Percentiles rank a stretch among this genome's conserved stretches.
phyloP scores from a whole-genome alignment of 2,113 vertebrate species.

The Pipra filicauda region DNA sequence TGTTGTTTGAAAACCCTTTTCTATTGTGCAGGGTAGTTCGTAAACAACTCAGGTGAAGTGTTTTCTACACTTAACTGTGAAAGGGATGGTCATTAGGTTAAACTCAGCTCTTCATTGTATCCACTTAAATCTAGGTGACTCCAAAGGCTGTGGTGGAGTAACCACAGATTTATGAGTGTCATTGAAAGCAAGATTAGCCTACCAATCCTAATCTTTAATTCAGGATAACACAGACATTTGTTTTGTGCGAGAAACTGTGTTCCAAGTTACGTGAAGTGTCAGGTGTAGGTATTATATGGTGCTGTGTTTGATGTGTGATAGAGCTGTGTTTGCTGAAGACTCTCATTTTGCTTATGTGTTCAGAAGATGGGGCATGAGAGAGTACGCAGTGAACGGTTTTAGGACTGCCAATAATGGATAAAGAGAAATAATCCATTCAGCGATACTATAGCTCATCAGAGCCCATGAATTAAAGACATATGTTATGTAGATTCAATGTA shows the following conservation, averaged over 20 bases:
- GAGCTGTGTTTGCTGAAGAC: not conserved
- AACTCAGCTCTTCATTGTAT: not conserved
- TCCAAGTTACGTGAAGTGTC: not conserved
- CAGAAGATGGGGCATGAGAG: not conserved
- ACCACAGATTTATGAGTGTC: not conserved
- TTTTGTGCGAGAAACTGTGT: not conserved
- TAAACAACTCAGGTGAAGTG: not conserved
- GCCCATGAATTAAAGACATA: slow-evolving; percentile 66
- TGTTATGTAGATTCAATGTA: slow-evolving; percentile 65
- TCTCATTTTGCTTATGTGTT: not conserved
- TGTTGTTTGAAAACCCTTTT: not conserved
- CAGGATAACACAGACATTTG: not conserved
- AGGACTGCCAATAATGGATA: slow-evolving; percentile 64
- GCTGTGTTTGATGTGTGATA: not conserved
- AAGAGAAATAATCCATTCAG: slow-evolving; percentile 69
- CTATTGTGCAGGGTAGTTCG: not conserved
- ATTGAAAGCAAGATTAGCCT: not conserved
- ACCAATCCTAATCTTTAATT: not conserved
- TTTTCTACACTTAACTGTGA: not conserved
- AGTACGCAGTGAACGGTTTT: not conserved
- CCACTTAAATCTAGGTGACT: not conserved
- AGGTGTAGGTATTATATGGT: not conserved
- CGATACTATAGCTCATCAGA: slow-evolving; percentile 49
- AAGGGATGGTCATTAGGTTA: not conserved
- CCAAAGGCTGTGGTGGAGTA: not conserved